Conservation (phyloP, 2,113 vertebrate genomes). For the Apaloderma vittatum region DNA sequence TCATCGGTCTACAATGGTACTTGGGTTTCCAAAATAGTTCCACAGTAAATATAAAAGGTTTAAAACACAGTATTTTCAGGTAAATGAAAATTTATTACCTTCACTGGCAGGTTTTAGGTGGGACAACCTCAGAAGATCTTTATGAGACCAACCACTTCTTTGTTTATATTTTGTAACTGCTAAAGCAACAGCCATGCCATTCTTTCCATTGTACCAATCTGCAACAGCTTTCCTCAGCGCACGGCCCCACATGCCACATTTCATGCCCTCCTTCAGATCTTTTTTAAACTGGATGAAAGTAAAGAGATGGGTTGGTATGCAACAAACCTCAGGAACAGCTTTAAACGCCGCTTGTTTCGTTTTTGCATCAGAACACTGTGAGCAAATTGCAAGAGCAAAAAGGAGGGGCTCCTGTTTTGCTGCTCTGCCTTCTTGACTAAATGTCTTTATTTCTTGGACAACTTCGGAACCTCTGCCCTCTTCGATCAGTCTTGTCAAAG, state of each 20-base stretch:
- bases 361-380: conserved; percentile 88
- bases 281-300: conserved; percentile 94
- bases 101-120: conserved; percentile 93
- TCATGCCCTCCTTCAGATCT: conserved; percentile 91
- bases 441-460: conserved; percentile 88
- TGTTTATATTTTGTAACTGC: conserved; percentile 93
- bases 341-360: conserved; percentile 91
- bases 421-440: conserved; percentile 82
- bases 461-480: conserved; percentile 88
- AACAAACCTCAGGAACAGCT: conserved; percentile 89
- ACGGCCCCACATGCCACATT: conserved; percentile 95
- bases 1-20: not conserved
- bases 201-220: conserved; percentile 94
- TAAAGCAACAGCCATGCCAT: conserved; percentile 86
- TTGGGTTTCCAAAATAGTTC: not conserved
- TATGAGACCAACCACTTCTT: conserved; percentile 94
- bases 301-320: conserved; percentile 88
- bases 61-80: conserved; percentile 6
- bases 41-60: not conserved
- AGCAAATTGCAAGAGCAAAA: conserved; percentile 92
- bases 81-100: conserved; percentile 80
- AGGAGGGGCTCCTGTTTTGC: conserved; percentile 83
- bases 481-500: conserved; percentile 87
- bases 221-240: conserved; percentile 92
- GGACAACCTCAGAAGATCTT: conserved; percentile 92